Conservation (phyloP, 2,797 vertebrate genomes). For the Etheostoma perlongum region DNA sequence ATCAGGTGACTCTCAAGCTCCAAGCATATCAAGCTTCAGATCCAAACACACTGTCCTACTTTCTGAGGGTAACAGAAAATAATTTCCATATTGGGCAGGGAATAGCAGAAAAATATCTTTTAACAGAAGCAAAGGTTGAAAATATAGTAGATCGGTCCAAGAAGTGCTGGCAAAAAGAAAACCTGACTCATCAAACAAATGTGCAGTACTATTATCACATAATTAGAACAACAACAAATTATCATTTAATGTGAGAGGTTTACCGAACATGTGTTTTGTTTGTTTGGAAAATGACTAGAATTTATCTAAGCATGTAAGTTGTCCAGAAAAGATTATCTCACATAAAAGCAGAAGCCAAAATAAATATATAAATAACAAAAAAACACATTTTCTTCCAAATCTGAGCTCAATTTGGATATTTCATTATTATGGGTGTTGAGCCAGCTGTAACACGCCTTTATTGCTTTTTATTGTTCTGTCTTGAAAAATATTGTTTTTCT, state of each 20-base stretch:
- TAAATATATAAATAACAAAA: conserved; percentile 24
- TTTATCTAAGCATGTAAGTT: conserved; percentile 29
- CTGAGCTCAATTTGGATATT: conserved; percentile 46
- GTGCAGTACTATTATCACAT: background rate
- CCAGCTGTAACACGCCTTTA: conserved; percentile 60
- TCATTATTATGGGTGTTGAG: conserved; percentile 45
- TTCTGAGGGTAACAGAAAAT: conserved; percentile 51
- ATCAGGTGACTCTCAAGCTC: conserved; percentile 59
- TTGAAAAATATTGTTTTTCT: conserved; percentile 22
- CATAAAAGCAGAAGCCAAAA: conserved; percentile 30
- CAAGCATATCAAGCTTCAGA: conserved; percentile 40
- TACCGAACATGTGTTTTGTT: conserved; percentile 51
- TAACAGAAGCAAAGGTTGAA: conserved; percentile 29
- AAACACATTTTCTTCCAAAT: conserved; percentile 53
- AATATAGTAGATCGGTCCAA: conserved; percentile 21
- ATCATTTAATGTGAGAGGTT: conserved; percentile 36
- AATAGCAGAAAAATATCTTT: conserved; percentile 18
- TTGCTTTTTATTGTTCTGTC: conserved; percentile 45
- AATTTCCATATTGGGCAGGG: conserved; percentile 60
- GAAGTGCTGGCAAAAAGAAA: conserved; percentile 42
- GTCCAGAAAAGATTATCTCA: conserved; percentile 47
- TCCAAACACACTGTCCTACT: conserved; percentile 32
- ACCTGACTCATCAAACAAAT: conserved; percentile 43
- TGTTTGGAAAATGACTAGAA: conserved; percentile 23
- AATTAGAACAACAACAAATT: conserved; percentile 26